Conservation (phyloP, 1,140 invertebrate genomes). For the Drosophila littoralis region DNA sequence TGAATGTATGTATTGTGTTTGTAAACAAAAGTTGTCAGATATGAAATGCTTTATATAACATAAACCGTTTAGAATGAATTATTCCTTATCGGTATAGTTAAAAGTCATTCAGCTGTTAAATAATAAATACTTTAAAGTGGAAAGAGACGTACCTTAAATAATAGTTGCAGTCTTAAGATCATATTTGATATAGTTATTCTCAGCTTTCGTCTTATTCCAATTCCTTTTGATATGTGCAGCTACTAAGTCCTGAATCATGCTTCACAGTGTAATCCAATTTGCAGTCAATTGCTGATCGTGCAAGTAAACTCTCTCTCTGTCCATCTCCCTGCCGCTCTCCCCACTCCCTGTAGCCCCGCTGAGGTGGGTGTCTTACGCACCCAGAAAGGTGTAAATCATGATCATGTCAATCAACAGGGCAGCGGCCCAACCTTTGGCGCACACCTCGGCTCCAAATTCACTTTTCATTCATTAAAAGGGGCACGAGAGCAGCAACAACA, state of each 20-base stretch:
- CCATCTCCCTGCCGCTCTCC: background rate
- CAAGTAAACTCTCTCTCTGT: constrained; percentile 12
- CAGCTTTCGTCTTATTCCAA: no score
- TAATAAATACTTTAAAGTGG: no score
- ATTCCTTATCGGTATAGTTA: no score
- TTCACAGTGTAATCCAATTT: constrained; percentile 43
- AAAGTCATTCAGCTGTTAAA: no score
- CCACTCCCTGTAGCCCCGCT: background rate
- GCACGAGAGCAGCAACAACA: constrained; percentile 31
- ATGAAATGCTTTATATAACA: no score
- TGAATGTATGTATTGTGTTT: no score
- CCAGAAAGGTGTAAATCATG: constrained; percentile 84
- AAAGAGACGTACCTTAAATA: no score
- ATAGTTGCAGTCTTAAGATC: no score
- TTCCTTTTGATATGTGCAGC: background rate
- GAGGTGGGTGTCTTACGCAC: constrained; percentile 80
- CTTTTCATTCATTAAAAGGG: constrained; percentile 62
- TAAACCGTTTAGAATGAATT: no score
- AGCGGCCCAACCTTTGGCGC: constrained; percentile 61
- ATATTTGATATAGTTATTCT: no score
- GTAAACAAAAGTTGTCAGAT: no score
- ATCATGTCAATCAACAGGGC: constrained; percentile 77
- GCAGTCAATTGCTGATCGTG: constrained; percentile 32
- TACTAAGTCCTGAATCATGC: background rate
- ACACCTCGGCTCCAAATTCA: constrained; percentile 62